These are phyloP conservation scores for Oscheius sp. DNA, from an alignment of 2,888 invertebrate genomes.

Conservation along the genomic window DNA sequence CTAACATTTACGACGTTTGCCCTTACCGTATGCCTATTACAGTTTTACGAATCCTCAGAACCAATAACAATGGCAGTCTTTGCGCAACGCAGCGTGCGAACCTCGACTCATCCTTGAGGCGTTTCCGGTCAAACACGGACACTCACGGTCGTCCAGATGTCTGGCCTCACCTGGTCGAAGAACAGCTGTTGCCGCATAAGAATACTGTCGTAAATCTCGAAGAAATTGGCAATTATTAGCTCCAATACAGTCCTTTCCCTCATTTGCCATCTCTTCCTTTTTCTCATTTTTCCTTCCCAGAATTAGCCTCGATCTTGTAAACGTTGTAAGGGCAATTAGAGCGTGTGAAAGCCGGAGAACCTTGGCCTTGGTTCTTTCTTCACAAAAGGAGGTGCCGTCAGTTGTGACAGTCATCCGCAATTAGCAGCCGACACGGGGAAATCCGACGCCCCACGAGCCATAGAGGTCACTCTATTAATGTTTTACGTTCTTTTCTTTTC, in stretches of 20 bases:
- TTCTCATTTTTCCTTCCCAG: neutral
- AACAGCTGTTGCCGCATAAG: slow-evolving; percentile 13
- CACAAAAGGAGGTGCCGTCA: slow-evolving; percentile 29
- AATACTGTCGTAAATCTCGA: neutral
- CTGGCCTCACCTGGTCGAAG: slow-evolving; percentile 16
- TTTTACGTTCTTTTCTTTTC: slow-evolving; percentile 1
- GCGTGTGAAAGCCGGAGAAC: slow-evolving; percentile 21
- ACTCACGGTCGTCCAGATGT: slow-evolving; percentile 14
- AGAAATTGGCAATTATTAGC: slow-evolving; percentile 5
- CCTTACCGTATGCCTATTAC: slow-evolving; percentile 25
- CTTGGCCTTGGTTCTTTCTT: slow-evolving; percentile 24
- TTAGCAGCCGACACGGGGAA: neutral
- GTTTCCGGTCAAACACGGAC: slow-evolving; percentile 20
- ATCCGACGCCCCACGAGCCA: neutral
- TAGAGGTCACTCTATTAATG: neutral
- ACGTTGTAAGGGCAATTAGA: slow-evolving; percentile 19
- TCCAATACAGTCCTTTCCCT: neutral
- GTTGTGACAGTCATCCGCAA: slow-evolving; percentile 16
- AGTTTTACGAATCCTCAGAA: slow-evolving; percentile 12
- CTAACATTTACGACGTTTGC: slow-evolving; percentile 29
- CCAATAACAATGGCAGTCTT: slow-evolving; percentile 12
- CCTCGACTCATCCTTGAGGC: slow-evolving; percentile 13
- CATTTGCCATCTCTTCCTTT: neutral
- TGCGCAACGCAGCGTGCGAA: slow-evolving; percentile 23
- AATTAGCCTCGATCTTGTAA: neutral